Conservation (phyloP, 2,113 vertebrate genomes). For the Macquaria australasica region DNA sequence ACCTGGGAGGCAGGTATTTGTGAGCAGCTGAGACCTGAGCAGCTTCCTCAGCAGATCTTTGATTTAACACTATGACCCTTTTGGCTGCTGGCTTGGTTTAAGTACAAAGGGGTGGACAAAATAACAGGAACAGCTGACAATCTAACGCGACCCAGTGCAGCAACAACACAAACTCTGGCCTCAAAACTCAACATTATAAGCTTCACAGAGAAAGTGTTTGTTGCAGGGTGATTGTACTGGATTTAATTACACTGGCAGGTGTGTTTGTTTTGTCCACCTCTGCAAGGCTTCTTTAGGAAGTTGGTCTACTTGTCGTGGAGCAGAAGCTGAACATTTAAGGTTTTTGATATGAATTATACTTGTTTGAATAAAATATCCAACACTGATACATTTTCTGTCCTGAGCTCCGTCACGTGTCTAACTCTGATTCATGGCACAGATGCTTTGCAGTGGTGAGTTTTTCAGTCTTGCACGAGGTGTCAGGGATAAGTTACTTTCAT, state of each 20-base stretch:
- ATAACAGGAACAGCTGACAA: not conserved
- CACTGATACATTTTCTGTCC: accelerated
- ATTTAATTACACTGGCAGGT: not conserved
- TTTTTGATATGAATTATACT: not conserved
- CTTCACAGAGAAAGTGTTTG: not conserved
- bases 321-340: no score
- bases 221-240: not conserved
- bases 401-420: not conserved
- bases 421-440: not conserved
- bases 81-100: not conserved
- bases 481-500: not conserved
- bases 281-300: not conserved
- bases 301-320: not conserved
- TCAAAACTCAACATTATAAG: not conserved
- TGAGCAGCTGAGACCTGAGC: not conserved
- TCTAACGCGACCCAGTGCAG: not conserved
- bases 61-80: not conserved
- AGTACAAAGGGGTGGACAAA: not conserved
- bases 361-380: not conserved
- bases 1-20: not conserved
- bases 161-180: not conserved
- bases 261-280: not conserved
- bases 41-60: not conserved
- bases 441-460: not conserved
- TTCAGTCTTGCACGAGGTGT: not conserved